Percentiles rank a stretch among this genome's conserved stretches.
Evolutionary conservation across 2,113 vertebrate genomes (phyloP).

Genomic region (Ctenomys sociabilis): DNA sequence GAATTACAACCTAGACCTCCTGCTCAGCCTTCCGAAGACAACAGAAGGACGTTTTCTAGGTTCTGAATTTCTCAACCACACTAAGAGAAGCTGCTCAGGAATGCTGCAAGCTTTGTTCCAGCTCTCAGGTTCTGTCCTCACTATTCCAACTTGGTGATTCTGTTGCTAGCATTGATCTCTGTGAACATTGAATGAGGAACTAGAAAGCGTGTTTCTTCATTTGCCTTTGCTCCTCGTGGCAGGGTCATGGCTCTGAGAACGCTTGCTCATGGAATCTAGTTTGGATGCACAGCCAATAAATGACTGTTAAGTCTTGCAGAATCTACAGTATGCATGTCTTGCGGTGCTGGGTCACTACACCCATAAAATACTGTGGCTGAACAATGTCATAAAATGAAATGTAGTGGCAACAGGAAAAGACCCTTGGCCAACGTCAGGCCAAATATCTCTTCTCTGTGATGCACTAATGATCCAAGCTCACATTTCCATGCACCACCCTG

Average conservation of each 20-base stretch:
- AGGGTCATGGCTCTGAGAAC: background rate
- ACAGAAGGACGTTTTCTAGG: background rate
- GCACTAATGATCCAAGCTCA: background rate
- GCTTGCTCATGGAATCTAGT: background rate
- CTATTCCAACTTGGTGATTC: background rate
- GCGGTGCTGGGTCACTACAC: background rate
- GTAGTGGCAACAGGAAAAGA: background rate
- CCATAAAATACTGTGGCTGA: background rate
- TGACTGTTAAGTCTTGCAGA: background rate
- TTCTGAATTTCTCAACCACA: background rate
- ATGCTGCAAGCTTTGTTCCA: background rate
- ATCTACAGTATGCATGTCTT: background rate
- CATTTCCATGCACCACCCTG: background rate
- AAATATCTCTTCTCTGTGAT: background rate
- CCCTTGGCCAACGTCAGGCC: background rate
- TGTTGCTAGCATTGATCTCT: background rate
- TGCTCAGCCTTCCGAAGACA: background rate
- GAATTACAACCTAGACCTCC: background rate
- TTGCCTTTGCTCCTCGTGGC: slow-evolving; percentile 2
- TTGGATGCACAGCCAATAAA: background rate
- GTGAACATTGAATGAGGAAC: background rate
- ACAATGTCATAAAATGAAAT: background rate
- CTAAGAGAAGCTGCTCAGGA: background rate
- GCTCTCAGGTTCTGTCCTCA: background rate
- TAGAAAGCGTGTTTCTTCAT: background rate